phyloP scores from a whole-genome alignment of 2,888 invertebrate genomes.

The Pammene aurita region DNA sequence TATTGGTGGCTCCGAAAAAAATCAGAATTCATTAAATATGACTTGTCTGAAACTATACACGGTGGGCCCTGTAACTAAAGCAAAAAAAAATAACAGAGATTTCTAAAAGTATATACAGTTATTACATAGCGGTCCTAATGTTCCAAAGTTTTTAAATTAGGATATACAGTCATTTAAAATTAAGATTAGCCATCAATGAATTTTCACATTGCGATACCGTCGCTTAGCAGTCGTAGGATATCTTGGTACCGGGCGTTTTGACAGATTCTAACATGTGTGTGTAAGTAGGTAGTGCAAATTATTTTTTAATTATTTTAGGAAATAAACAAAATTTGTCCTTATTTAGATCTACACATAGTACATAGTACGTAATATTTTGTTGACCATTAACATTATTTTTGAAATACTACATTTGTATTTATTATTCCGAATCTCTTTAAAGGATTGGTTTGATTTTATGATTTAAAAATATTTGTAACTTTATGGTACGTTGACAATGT shows the following conservation, averaged over 20 bases:
- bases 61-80: constrained; percentile 1
- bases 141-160: constrained; percentile 7
- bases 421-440: background rate
- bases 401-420: too few relatives aligned
- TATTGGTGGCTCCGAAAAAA: too few relatives aligned
- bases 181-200: background rate
- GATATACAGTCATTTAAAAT: constrained; percentile 1
- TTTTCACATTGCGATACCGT: background rate
- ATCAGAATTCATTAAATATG: too few relatives aligned
- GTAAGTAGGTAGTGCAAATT: background rate
- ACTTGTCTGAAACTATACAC: background rate
- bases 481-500: background rate
- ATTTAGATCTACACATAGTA: background rate
- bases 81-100: background rate
- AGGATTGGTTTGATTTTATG: background rate
- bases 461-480: background rate
- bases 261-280: constrained; percentile 1
- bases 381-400: background rate
- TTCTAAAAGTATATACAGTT: background rate
- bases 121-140: constrained; percentile 5
- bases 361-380: background rate
- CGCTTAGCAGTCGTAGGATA: background rate
- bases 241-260: background rate
- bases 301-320: background rate
- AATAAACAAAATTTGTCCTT: background rate